A percentile compares a stretch with the other conserved stretches of the same genome.
These are phyloP conservation scores for Lathamus discolor DNA, from an alignment of 2,113 vertebrate genomes.

Conservation along the genomic window DNA sequence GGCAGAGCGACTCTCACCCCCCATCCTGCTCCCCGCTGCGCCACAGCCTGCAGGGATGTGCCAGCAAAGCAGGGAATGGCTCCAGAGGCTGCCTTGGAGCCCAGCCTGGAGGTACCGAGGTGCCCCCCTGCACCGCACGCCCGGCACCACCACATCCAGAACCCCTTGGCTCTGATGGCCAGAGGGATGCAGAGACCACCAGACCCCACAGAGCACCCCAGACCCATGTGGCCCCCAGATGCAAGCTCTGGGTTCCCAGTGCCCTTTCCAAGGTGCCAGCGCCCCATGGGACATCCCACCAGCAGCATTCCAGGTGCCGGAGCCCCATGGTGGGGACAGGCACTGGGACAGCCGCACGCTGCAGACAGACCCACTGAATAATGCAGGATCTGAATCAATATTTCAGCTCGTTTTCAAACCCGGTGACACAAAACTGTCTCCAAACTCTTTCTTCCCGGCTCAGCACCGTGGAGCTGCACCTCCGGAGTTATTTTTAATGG, in stretches of 20 bases:
- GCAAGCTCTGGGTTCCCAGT: neutral
- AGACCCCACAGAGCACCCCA: neutral
- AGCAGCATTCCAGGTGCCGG: accelerated
- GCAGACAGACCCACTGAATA: neutral
- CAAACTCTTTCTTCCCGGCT: neutral
- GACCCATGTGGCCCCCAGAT: neutral
- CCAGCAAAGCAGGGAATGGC: neutral
- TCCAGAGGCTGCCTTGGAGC: neutral
- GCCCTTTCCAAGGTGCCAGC: neutral
- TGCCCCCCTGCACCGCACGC: accelerated
- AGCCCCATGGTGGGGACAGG: accelerated
- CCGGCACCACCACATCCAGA: neutral
- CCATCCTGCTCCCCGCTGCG: neutral
- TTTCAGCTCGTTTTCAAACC: conserved; percentile 43
- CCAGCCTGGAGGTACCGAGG: neutral
- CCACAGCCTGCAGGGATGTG: neutral
- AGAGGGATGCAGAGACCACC: neutral
- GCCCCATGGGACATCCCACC: neutral
- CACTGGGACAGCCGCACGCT: accelerated
- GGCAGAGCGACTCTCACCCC: neutral
- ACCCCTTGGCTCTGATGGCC: neutral
- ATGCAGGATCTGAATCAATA: conserved; percentile 24
- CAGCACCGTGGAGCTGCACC: neutral
- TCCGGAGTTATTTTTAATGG: conserved; percentile 35
- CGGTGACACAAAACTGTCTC: conserved; percentile 57